A percentile compares a stretch with the other conserved stretches of the same genome.
These are phyloP conservation scores for Arnoldichthys spilopterus DNA, from an alignment of 2,797 vertebrate genomes.

Conservation along the genomic window DNA sequence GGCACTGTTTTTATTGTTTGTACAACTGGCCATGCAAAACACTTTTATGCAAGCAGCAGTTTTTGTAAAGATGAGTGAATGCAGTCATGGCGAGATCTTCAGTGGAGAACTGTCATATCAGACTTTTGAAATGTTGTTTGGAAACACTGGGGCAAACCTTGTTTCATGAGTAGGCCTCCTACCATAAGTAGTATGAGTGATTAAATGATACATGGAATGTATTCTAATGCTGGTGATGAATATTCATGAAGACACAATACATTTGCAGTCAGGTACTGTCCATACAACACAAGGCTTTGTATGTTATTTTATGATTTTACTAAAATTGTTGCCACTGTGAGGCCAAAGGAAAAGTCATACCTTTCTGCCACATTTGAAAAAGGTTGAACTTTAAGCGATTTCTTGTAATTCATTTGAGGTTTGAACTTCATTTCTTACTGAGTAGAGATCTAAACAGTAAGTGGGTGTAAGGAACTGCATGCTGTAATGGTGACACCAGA, in stretches of 20 bases:
- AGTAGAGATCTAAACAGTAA: slow-evolving; percentile 2
- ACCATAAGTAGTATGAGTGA: slow-evolving; percentile 10
- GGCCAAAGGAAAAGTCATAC: slow-evolving; percentile 27
- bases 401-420: slow-evolving; percentile 2
- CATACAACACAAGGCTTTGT: slow-evolving; percentile 28
- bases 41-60: slow-evolving; percentile 52
- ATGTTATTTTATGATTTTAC: slow-evolving; percentile 8
- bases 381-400: not conserved
- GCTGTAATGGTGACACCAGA: slow-evolving; percentile 37
- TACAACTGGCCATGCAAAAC: slow-evolving; percentile 56
- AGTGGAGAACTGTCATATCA: slow-evolving; percentile 29
- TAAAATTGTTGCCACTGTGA: slow-evolving; percentile 36
- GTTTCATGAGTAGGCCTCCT: not conserved
- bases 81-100: slow-evolving; percentile 4
- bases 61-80: slow-evolving; percentile 18
- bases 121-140: slow-evolving; percentile 25
- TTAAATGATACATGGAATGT: slow-evolving; percentile 35
- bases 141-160: slow-evolving; percentile 10
- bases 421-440: slow-evolving; percentile 9
- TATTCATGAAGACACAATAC: slow-evolving; percentile 13
- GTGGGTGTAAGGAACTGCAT: slow-evolving; percentile 38
- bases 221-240: slow-evolving; percentile 28
- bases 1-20: slow-evolving; percentile 56
- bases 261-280: slow-evolving; percentile 46
- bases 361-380: not conserved